Evolutionary conservation across 2,888 invertebrate genomes (phyloP), one percentile per base, ranked within the genome.

Genomic region (Stegophylla sp.): DNA sequence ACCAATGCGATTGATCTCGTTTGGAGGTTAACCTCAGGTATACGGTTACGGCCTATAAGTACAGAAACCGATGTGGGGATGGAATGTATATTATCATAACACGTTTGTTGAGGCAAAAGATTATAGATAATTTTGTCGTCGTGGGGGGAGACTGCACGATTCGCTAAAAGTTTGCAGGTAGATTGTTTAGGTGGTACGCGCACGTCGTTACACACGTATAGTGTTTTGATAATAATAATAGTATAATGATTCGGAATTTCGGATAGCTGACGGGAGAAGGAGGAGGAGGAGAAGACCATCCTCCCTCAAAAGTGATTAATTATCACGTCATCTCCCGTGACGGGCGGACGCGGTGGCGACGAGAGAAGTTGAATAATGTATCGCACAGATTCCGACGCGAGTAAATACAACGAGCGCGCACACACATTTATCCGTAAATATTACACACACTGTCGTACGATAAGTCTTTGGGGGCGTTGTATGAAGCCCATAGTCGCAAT

Each of bases 311-410:
- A 72, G 61, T 63, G 73, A 74, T 74, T 74, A 74, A 74, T 74
- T 74, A 61, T 61, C 28, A 20, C 28, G n/a, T 61, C 28, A 45
- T n/a, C 59, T 1, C n/a, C n/a, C 41, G 45, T 12, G 45, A 69
- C 17, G 12, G 17, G 48, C 28, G 61, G 61, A 12, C 26, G 61
- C 15, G 61, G 28, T 13, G 13, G 28, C n/a, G 73, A 74, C 45
- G 59, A 73, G 28, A 43, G 61, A 74, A 74, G 61, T 74, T 61
- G 73, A 74, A 74, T 74, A 74, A 74, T 61, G 73, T 74, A 74
- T 61, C 73, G 61, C n/a, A 15, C 45, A 20, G 59, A 73, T 61
- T 45, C 59, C 59, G 41, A 43, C 12, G 23, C 56, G 20, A 74
- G 48, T 48, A 63, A 74, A 61, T 61, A 73, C 45, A 43, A 59